A percentile compares a stretch with the other conserved stretches of the same genome.
phyloP scores from a whole-genome alignment of 1,140 invertebrate species.

The Drosophila seguyi region DNA sequence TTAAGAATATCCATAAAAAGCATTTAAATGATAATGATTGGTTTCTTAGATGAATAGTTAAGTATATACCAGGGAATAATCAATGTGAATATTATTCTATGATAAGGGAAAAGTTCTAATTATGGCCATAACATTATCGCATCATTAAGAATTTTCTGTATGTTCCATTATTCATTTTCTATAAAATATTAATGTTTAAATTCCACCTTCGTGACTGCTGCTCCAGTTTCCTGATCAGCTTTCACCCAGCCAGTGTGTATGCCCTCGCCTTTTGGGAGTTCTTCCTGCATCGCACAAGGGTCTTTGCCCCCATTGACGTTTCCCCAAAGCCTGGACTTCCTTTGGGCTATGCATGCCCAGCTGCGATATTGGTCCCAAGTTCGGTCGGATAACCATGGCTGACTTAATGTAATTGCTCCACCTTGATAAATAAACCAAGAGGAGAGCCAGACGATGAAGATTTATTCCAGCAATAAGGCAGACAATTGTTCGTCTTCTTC shows the following conservation, averaged over 20 bases:
- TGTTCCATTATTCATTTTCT: not conserved
- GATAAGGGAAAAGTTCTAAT: not conserved
- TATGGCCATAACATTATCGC: not conserved
- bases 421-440: slow-evolving; percentile 75
- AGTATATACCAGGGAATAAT: too few species aligned
- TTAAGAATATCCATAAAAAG: too few species aligned
- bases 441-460: slow-evolving; percentile 56
- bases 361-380: slow-evolving; percentile 54
- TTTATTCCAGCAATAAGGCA: slow-evolving; percentile 74
- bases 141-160: not conserved
- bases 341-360: slow-evolving; percentile 51
- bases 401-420: slow-evolving; percentile 77
- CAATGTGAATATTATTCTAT: too few species aligned
- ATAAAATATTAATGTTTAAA: slow-evolving; percentile 3
- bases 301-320: slow-evolving; percentile 85
- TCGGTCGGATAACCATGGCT: slow-evolving; percentile 37
- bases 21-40: not conserved
- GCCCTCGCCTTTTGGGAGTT: slow-evolving; percentile 96
- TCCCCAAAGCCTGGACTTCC: not conserved
- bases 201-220: slow-evolving; percentile 89
- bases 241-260: slow-evolving; percentile 94
- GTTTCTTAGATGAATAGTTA: not conserved
- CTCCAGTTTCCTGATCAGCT: slow-evolving; percentile 94
- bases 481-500: slow-evolving; percentile 45
- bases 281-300: slow-evolving; percentile 93